Conservation (phyloP, 1,140 invertebrate species). For the Tribolium madens region DNA sequence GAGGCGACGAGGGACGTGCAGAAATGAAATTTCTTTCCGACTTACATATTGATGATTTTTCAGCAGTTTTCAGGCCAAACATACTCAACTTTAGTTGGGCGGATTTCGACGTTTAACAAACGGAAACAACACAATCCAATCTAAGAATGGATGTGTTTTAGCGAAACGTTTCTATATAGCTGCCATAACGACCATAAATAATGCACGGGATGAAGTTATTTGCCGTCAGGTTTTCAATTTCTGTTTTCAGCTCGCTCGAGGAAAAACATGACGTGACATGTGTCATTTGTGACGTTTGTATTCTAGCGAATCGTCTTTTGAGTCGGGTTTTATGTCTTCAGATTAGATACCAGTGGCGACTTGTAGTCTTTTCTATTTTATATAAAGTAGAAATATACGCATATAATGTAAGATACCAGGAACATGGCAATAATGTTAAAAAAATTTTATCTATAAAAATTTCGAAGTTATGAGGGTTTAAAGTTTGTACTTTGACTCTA, state of each 20-base stretch:
- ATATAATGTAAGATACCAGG: too few species aligned
- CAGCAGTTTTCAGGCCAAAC: too few species aligned
- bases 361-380: too few species aligned
- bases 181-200: conserved; percentile 9
- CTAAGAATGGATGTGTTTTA: neutral
- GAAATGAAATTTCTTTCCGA: neutral
- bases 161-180: neutral
- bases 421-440: too few species aligned
- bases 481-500: too few species aligned
- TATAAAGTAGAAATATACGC: too few species aligned
- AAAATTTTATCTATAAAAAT: too few species aligned
- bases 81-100: neutral
- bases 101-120: neutral
- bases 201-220: conserved; percentile 20
- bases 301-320: neutral
- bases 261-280: conserved; percentile 7
- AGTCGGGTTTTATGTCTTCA: neutral
- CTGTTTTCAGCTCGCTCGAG: neutral
- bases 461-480: too few species aligned
- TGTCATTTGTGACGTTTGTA: conserved; percentile 12
- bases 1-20: neutral
- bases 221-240: conserved; percentile 18
- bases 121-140: neutral
- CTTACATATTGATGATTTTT: too few species aligned
- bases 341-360: neutral